Base-by-base conservation (phyloP, 64 coral and sea anemone genomes). In the Actinia tenebrosa region DNA sequence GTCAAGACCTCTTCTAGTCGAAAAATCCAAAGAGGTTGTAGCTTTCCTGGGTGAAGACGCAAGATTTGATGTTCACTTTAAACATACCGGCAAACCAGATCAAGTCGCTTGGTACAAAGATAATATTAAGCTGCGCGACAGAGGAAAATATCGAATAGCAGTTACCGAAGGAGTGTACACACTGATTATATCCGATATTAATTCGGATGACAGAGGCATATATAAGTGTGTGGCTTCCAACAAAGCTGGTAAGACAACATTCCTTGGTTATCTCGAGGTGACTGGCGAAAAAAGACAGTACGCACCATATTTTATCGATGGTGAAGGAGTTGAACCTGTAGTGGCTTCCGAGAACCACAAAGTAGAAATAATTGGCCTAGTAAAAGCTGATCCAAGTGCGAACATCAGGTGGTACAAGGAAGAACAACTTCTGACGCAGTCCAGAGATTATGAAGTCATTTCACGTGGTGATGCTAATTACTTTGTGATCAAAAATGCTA, bases 61-160 rank as follows among this genome's bases (percentile, higher is more conserved):
- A 15, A 83, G 94, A 64, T 84, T 99, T 78, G 97, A 99, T 46
- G 94, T 93, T 47, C 84, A 84, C 42, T 91, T 95, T 71, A 95
- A 91, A 30, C 93, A 90, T 59, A 88, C 87, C 18, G 93, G 93
- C 5, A 92, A 87, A 78, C 97, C 97, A 44, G 95, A 92, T 71
- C 89, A 92, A 64, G 86, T 92, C 75, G 77, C 69, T 10, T 92
- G 90, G 90, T 92, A 87, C 27, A 87, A 68, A 55, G 90, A 92
- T 52, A 87, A 92, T 25, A 50, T 87, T 52, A 86, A 75, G 77
- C 78, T 92, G 17, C 60, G 77, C 44, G 80, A 72, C 45, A 79
- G 90, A 56, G 90, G 86, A 45, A 80, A 85, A 44, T 92, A 87
- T 60, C 62, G 56, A 16, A 81, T 87, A 22, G 71, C 53, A 22